Percentiles rank a stretch among this genome's conserved stretches.
Evolutionary conservation across 1,140 invertebrate species (phyloP).

Genomic region (Zaprionus capensis): DNA sequence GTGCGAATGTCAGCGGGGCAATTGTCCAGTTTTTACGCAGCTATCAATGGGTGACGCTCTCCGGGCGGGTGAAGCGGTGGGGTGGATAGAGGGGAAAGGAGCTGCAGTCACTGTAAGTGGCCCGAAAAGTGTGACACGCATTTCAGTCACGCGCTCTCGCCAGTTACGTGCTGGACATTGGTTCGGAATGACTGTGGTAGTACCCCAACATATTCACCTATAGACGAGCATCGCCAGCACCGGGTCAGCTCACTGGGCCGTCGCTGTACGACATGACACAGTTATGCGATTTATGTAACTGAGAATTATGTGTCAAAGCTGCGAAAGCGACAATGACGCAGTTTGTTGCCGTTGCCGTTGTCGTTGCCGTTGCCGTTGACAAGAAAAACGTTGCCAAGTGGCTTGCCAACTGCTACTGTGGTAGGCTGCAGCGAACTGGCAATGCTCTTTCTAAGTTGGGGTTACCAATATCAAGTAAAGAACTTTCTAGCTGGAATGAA

Average conservation of each 20-base stretch:
- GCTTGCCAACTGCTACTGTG: conserved; percentile 13
- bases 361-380: conserved; percentile 57
- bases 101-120: conserved; percentile 16
- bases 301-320: conserved; percentile 76
- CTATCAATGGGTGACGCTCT: conserved; percentile 1
- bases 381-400: conserved; percentile 54
- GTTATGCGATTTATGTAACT: conserved; percentile 81
- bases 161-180: conserved; percentile 55
- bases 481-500: not conserved
- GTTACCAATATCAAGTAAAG: not conserved
- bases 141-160: conserved; percentile 62
- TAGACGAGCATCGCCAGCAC: conserved; percentile 7
- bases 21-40: conserved; percentile 33
- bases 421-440: conserved; percentile 11
- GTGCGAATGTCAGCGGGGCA: conserved; percentile 46
- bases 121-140: conserved; percentile 63
- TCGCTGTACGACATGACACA: conserved; percentile 67
- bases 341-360: conserved; percentile 40
- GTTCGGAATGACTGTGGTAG: conserved; percentile 34
- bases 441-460: conserved; percentile 16
- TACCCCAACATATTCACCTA: not conserved
- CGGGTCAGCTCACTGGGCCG: conserved; percentile 29
- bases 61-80: not conserved
- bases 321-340: conserved; percentile 69
- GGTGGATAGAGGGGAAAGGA: not conserved